Evolutionary conservation across 2,113 vertebrate species (phyloP).

Genomic region (Charadrius vociferus): DNA sequence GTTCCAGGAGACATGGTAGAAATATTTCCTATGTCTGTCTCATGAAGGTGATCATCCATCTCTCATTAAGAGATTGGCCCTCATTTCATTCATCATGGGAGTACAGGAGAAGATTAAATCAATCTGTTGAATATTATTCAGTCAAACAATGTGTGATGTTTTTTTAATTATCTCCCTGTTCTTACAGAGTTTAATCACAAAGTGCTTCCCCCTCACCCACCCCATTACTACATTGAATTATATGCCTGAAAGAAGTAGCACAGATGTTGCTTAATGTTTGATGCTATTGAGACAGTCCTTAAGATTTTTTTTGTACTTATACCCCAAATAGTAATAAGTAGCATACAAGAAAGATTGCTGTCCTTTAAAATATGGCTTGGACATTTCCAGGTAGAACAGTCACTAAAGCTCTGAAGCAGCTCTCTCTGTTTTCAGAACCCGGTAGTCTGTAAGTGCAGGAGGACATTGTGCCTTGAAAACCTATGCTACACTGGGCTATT

Average conservation of each 20-base stretch:
- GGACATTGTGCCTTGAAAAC: neutral
- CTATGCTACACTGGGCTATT: neutral
- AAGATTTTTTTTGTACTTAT: neutral
- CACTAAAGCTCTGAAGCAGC: neutral
- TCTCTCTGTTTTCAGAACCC: neutral
- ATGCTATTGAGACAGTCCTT: neutral
- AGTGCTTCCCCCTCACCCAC: neutral
- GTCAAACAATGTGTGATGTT: neutral
- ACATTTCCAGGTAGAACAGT: neutral
- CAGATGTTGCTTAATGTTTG: neutral
- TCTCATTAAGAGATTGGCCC: neutral
- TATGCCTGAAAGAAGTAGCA: neutral
- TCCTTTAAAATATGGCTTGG: neutral
- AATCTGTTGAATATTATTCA: neutral
- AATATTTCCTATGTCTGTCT: neutral
- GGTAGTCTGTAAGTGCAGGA: neutral
- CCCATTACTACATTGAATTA: neutral
- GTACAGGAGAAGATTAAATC: neutral
- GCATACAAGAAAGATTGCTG: neutral
- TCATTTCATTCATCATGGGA: neutral
- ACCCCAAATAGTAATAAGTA: neutral
- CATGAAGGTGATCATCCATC: neutral
- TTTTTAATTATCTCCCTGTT: neutral
- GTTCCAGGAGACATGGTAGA: neutral
- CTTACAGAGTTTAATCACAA: neutral